Percentiles rank a stretch among this genome's conserved stretches.
Conservation (phyloP, 2,888 invertebrate genomes). For the Nephrotoma flavescens region DNA sequence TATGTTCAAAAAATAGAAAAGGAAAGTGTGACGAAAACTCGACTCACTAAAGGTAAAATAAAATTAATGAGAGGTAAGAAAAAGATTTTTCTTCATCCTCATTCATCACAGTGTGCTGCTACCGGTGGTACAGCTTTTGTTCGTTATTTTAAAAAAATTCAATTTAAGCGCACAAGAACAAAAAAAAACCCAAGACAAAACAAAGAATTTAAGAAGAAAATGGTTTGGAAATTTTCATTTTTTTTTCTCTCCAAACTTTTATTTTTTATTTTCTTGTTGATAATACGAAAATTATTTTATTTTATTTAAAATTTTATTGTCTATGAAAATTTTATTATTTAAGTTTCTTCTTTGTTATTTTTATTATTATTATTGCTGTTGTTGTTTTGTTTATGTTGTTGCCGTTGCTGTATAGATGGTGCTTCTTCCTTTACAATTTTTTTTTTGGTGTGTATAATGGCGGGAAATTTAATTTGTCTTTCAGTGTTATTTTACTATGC, state of each 20-base stretch:
- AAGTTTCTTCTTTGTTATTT: neutral
- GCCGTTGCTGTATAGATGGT: neutral
- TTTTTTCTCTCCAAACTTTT: neutral
- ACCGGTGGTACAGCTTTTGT: neutral
- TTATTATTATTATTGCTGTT: neutral
- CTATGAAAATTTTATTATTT: neutral
- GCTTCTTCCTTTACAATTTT: neutral
- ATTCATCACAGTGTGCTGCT: neutral
- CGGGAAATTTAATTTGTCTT: neutral
- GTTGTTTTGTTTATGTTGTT: neutral
- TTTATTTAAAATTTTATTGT: neutral
- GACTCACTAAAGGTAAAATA: neutral
- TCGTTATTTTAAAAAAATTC: neutral
- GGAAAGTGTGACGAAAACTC: neutral
- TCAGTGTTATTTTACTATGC: neutral
- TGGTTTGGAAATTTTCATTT: neutral
- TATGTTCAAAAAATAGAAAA: neutral
- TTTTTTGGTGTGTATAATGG: neutral
- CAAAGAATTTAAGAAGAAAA: neutral
- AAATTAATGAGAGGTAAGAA: neutral
- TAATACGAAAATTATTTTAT: neutral
- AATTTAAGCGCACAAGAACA: neutral
- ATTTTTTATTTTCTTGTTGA: neutral
- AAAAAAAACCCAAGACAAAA: neutral
- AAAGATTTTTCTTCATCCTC: neutral